Evolutionary conservation across 2,888 invertebrate genomes (phyloP).

Genomic region (Temnothorax ravouxi): DNA sequence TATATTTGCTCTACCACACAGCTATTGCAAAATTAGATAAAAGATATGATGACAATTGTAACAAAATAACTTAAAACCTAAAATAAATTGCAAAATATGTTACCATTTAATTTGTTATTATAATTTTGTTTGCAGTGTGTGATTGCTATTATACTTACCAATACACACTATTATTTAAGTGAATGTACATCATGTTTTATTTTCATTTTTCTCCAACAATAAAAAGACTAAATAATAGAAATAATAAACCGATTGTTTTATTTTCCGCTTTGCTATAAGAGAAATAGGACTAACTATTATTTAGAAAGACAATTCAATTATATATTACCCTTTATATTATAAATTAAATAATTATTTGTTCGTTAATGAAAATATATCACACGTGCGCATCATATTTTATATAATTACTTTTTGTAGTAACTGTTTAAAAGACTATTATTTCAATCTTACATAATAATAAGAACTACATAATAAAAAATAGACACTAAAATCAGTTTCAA

Average conservation of each 20-base stretch:
- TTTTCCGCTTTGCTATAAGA: not conserved
- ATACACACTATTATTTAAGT: not conserved
- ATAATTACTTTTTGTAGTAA: not conserved
- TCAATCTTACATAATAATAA: not conserved
- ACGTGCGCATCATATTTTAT: not conserved
- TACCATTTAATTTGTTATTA: conserved; percentile 8
- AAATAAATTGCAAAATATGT: not conserved
- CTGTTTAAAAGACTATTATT: not conserved
- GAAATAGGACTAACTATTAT: not conserved
- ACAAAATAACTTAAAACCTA: not conserved
- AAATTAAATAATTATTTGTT: not conserved
- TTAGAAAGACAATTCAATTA: not conserved
- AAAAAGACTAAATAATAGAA: too few species aligned
- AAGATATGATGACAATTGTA: not conserved
- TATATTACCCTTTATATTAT: not conserved
- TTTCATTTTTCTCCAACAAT: not conserved
- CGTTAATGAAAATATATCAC: not conserved
- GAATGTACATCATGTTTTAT: not conserved
- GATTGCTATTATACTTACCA: not conserved
- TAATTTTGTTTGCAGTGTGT: not conserved
- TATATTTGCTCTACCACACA: not conserved
- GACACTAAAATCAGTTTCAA: not conserved
- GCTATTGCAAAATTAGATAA: not conserved
- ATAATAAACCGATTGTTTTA: not conserved
- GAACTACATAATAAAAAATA: too few species aligned